phyloP scores from a whole-genome alignment of 2,113 vertebrate genomes.

The Atractosteus spatula region DNA sequence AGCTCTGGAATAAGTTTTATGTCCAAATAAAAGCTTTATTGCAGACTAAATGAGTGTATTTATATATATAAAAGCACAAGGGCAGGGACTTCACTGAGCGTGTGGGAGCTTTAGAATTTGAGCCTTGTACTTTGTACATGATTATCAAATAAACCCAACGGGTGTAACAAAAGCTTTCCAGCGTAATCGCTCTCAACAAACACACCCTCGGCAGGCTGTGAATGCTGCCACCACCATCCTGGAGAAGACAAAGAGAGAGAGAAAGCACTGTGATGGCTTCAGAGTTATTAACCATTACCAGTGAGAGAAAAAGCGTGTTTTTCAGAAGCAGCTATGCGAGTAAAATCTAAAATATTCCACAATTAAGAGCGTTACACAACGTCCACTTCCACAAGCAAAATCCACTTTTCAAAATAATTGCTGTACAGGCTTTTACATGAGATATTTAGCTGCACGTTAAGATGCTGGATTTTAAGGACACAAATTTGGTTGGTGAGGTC shows the following conservation, averaged over 20 bases:
- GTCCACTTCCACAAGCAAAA: neutral
- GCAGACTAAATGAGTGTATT: slow-evolving; percentile 50
- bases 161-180: slow-evolving; percentile 21
- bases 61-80: slow-evolving; percentile 46
- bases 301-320: neutral
- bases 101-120: slow-evolving; percentile 32
- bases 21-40: slow-evolving; percentile 58
- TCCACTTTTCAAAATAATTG: neutral
- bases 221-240: neutral
- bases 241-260: slow-evolving; percentile 10
- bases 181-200: slow-evolving; percentile 23
- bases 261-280: slow-evolving; percentile 31
- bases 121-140: slow-evolving; percentile 24
- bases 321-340: neutral
- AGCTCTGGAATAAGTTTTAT: slow-evolving; percentile 43
- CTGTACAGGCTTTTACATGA: too few relatives aligned
- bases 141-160: slow-evolving; percentile 34
- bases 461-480: too few relatives aligned
- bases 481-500: too few relatives aligned
- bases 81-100: slow-evolving; percentile 20
- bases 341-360: neutral
- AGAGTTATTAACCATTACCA: too few relatives aligned
- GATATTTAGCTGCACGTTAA: too few relatives aligned
- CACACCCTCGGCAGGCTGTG: neutral
- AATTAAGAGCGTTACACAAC: neutral